phyloP scores from a whole-genome alignment of 37 sponge, comb jelly and placozoan species.

The Halichondria panicea region DNA sequence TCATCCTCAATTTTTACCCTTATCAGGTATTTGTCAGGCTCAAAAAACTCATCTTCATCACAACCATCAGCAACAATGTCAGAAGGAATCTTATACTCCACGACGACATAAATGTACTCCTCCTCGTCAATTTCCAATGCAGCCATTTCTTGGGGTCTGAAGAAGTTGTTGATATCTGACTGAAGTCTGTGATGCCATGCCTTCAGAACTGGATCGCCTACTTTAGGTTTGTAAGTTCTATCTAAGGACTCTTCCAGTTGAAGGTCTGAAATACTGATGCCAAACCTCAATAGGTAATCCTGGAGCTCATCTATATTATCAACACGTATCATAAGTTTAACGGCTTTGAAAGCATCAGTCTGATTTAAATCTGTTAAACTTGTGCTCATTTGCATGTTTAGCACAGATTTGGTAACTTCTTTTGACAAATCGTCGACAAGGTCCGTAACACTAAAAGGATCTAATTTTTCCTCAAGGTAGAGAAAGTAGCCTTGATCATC shows the following conservation, averaged over 20 bases:
- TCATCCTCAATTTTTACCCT: conserved; percentile 1
- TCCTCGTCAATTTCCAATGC: conserved; percentile 35
- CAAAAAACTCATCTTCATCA: neutral
- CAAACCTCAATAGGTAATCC: neutral
- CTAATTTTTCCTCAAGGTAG: neutral
- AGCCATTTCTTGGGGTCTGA: conserved; percentile 61
- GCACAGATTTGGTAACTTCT: neutral
- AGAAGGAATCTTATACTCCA: neutral
- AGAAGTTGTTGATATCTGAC: conserved; percentile 21
- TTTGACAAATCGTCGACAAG: neutral
- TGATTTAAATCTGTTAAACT: no score
- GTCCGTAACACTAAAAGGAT: neutral
- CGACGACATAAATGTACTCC: conserved; percentile 24
- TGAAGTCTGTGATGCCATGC: conserved; percentile 19
- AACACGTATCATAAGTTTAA: neutral
- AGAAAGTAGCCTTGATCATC: neutral
- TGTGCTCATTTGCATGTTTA: no score
- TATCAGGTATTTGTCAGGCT: neutral
- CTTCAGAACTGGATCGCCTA: conserved; percentile 39
- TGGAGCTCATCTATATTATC: neutral
- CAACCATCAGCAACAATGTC: no score
- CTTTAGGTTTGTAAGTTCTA: conserved; percentile 17
- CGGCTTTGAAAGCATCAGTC: no score
- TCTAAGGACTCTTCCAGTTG: neutral
- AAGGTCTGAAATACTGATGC: neutral